Evolutionary conservation across 2,888 invertebrate genomes (phyloP).

Genomic region (Stomorhina lunata): DNA sequence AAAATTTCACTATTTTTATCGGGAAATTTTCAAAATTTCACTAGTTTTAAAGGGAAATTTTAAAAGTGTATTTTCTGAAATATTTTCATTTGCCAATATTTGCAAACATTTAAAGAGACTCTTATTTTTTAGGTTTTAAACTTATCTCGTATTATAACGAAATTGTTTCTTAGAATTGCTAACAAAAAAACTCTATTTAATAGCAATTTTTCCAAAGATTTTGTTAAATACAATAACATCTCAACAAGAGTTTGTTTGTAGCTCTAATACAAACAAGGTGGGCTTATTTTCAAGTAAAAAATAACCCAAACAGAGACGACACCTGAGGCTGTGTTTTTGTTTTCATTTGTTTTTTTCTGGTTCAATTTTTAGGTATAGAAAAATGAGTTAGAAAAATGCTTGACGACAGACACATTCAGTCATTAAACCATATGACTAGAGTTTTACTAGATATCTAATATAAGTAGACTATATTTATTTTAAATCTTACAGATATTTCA

Average conservation of each 20-base stretch:
- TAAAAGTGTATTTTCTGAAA: neutral
- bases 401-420: neutral
- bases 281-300: conserved; percentile 15
- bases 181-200: neutral
- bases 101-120: conserved; percentile 28
- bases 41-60: neutral
- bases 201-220: neutral
- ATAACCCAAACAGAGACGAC: conserved; percentile 27
- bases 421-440: neutral
- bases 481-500: neutral
- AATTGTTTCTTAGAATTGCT: conserved; percentile 28
- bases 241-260: neutral
- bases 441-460: too few species aligned
- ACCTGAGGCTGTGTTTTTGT: conserved; percentile 44
- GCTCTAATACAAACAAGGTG: conserved; percentile 6
- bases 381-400: conserved; percentile 13
- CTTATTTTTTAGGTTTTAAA: neutral
- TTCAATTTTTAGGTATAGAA: too few species aligned
- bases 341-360: neutral
- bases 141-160: neutral
- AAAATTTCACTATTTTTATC: too few species aligned
- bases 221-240: neutral
- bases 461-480: neutral
- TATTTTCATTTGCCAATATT: neutral
- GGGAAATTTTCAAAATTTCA: too few species aligned